Evolutionary conservation across 2,888 invertebrate species (phyloP), one percentile per base, ranked within the genome.

Genomic region (Parelbella ahira): DNA sequence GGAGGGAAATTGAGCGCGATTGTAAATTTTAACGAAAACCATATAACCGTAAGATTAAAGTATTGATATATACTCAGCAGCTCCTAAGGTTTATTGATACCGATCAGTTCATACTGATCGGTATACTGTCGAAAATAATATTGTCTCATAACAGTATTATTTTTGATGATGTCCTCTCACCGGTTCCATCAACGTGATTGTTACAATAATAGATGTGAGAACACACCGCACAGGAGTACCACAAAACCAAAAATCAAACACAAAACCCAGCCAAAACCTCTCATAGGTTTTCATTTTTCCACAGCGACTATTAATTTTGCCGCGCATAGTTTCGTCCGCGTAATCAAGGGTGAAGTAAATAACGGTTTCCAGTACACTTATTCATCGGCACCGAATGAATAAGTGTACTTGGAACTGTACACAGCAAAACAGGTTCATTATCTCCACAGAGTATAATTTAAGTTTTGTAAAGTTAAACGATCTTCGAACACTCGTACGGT

Each of bases 341-440:
- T 42, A 34, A 48, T 45, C 28, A 42, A 28, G 34, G 36, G 37
- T 38, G 18, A 13, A 36, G 39, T 45, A 44, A 44, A n/a, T n/a
- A n/a, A n/a, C n/a, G n/a, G n/a, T n/a, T n/a, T n/a, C n/a, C n/a
- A n/a, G n/a, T n/a, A n/a, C n/a, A n/a, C n/a, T n/a, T n/a, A n/a
- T n/a, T n/a, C n/a, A n/a, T n/a, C n/a, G n/a, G n/a, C n/a, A n/a
- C n/a, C n/a, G n/a, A n/a, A 34, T 42, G 34, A 42, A 34, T 42
- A 23, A 29, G 23, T 32, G 28, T 41, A 19, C 12, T 19, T 13
- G n/a, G 18, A 20, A 23, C 20, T 28, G 28, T 42, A 11, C 12
- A 34, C 7, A 11, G 18, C n/a, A 6, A 41, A 41, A 41, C 12
- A 19, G 15, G 20, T 27, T 33, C 33, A 33, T 41, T 33, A 27